A percentile compares a stretch with the other conserved stretches of the same genome.
phyloP scores from a whole-genome alignment of 2,888 invertebrate genomes.

The Deroplatys truncata region DNA sequence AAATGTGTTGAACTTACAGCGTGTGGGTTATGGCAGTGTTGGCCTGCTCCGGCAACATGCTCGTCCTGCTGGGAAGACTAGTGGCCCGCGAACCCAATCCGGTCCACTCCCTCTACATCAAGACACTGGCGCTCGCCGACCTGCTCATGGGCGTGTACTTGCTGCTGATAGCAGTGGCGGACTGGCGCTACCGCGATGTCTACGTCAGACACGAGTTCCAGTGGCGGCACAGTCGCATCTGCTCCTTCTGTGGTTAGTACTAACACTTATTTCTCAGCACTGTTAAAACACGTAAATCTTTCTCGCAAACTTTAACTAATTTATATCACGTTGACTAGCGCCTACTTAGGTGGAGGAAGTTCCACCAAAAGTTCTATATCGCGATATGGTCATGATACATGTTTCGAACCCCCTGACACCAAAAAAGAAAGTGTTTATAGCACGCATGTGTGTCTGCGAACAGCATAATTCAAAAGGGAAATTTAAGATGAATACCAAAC shows the following conservation, averaged over 20 bases:
- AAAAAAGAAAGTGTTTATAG: no score
- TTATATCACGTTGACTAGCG: no score
- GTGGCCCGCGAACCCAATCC: slow-evolving; percentile 51
- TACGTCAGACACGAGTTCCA: slow-evolving; percentile 54
- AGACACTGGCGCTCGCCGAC: slow-evolving; percentile 59
- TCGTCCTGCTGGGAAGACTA: slow-evolving; percentile 53
- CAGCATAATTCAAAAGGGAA: no score
- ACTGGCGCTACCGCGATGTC: slow-evolving; percentile 50
- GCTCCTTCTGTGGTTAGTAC: slow-evolving; percentile 52
- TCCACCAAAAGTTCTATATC: no score
- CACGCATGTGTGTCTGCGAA: no score
- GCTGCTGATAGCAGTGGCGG: slow-evolving; percentile 55
- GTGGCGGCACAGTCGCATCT: slow-evolving; percentile 55
- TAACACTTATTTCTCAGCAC: background rate
- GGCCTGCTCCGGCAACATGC: slow-evolving; percentile 54
- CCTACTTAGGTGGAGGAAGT: no score
- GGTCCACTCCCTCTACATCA: slow-evolving; percentile 56
- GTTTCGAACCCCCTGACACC: no score
- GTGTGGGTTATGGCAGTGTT: slow-evolving; percentile 60
- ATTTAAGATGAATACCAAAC: no score
- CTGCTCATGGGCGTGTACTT: slow-evolving; percentile 61
- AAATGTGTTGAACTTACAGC: slow-evolving; percentile 38
- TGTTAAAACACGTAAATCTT: background rate
- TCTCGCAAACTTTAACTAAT: background rate
- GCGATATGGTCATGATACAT: no score